Base-by-base conservation (phyloP, 2,797 vertebrate genomes). In the Decapterus maruadsi region DNA sequence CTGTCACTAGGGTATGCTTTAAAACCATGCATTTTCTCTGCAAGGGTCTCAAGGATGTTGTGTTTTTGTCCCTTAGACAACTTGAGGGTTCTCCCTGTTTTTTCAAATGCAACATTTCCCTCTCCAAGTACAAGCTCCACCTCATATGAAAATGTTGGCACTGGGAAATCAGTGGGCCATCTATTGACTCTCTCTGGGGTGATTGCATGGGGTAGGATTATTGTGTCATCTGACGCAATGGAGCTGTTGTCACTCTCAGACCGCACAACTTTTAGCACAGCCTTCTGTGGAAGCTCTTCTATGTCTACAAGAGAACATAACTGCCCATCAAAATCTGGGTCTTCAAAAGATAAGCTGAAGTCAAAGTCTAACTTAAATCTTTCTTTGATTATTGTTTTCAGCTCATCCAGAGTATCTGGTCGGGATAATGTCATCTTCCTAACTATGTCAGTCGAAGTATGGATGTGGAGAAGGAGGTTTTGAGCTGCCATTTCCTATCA, bases 1-100 rank as follows among this genome's bases (percentile, higher is more conserved):
- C 50, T 82, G 40, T 83, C 73, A 34, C 46, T 71, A 4, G 73
- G 56, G 36, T 84, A 80, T 59, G 75, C 72, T 81, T 77, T 90
- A 22, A 68, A 85, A 22, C 68, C 73, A 60, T 82, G 45, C 38
- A 80, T 84, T 68, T 69, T 78, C 3, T 5, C 45, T 13, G 72
- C 79, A 64, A 85, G 50, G 22, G 29, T 75, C 38, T 88, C 84
- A 22, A 85, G 54, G 14, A 85, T 75, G 13, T 79, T 16, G 57
- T 87, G 82, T 3, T 85, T 88, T 72, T 84, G 82, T 5, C 68
- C 80, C 75, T 17, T 85, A 17, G 71, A 72, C 45, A 80, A 55
- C 56, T 72, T 81, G 0, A 77, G 1, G 45, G 29, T 66, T 46
- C 67, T 82, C 40, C 57, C 66, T 67, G 60, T 64, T 63, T 36